Evolutionary conservation across 2,888 invertebrate species (phyloP).

Genomic region (Chydorus sphaericus): DNA sequence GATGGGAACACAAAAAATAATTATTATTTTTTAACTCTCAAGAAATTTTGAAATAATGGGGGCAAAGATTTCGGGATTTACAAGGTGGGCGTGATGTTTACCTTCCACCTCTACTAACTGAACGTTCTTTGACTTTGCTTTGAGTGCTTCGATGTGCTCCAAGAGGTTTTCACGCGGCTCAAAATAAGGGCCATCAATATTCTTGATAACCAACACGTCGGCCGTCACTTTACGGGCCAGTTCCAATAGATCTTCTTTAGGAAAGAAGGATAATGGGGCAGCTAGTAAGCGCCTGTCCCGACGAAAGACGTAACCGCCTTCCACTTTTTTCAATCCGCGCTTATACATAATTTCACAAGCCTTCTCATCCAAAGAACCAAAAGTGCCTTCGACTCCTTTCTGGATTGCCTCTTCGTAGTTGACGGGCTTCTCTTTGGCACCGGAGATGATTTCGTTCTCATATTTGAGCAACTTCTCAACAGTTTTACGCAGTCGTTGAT

Average conservation of each 20-base stretch:
- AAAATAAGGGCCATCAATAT: conserved; percentile 41
- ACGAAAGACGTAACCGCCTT: conserved; percentile 46
- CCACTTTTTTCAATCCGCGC: conserved; percentile 50
- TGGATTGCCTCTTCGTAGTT: conserved; percentile 58
- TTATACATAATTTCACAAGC: conserved; percentile 53
- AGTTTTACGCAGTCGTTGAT: not conserved
- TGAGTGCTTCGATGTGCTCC: conserved; percentile 22
- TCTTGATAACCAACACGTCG: conserved; percentile 50
- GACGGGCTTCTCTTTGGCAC: conserved; percentile 33
- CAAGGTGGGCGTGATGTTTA: conserved; percentile 57
- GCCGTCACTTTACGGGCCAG: conserved; percentile 41
- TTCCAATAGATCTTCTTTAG: conserved; percentile 42
- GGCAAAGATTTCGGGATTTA: conserved; percentile 8
- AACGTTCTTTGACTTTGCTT: conserved; percentile 31
- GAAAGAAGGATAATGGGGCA: conserved; percentile 38
- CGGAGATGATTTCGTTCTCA: not conserved
- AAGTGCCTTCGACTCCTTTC: conserved; percentile 53
- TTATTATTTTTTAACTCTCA: not conserved
- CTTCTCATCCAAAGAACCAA: conserved; percentile 50
- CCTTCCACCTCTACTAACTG: conserved; percentile 39
- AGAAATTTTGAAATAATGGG: conserved; percentile 7
- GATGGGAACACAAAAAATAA: no score
- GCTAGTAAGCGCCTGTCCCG: conserved; percentile 59
- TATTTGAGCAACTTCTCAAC: conserved; percentile 1
- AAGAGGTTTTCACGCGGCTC: conserved; percentile 15